phyloP scores from a whole-genome alignment of 2,888 invertebrate species.

The Zaprionus bogoriensis region DNA sequence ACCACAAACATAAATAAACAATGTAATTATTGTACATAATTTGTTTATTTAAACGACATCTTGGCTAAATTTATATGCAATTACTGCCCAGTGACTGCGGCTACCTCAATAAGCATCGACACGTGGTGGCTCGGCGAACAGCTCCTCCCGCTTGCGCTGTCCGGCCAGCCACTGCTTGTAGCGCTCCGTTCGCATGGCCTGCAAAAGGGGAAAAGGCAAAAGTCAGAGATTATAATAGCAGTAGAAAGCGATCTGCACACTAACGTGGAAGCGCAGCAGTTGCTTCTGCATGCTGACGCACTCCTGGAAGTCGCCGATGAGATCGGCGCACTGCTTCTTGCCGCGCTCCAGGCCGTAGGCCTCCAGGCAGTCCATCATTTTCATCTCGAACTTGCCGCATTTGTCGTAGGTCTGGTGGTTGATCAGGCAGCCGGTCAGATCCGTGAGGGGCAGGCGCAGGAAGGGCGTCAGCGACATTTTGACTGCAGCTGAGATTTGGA shows the following conservation, averaged over 20 bases:
- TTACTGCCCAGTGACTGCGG: constrained; percentile 30
- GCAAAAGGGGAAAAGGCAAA: constrained; percentile 42
- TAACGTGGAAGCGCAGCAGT: constrained; percentile 85
- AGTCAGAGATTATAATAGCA: background rate
- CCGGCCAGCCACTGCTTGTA: constrained; percentile 85
- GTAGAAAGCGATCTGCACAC: background rate
- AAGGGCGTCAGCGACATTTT: constrained; percentile 87
- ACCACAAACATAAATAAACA: constrained; percentile 1
- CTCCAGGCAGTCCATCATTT: constrained; percentile 90
- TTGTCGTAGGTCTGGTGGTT: constrained; percentile 87
- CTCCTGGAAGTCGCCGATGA: constrained; percentile 88
- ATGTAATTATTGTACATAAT: constrained; percentile 17
- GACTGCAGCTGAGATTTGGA: constrained; percentile 39
- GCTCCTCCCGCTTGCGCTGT: constrained; percentile 84
- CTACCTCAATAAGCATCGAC: constrained; percentile 85
- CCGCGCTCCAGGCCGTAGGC: constrained; percentile 90
- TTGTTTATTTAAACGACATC: constrained; percentile 64
- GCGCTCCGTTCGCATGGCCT: constrained; percentile 86
- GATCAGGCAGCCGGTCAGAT: constrained; percentile 86
- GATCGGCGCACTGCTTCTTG: constrained; percentile 85
- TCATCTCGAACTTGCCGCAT: constrained; percentile 88
- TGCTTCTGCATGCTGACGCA: constrained; percentile 87
- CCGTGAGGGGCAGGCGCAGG: constrained; percentile 88
- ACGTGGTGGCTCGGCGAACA: constrained; percentile 84
- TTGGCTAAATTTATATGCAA: constrained; percentile 43